Base-by-base conservation (phyloP, 2,113 vertebrate species). In the Leptobrachium ailaonicum region DNA sequence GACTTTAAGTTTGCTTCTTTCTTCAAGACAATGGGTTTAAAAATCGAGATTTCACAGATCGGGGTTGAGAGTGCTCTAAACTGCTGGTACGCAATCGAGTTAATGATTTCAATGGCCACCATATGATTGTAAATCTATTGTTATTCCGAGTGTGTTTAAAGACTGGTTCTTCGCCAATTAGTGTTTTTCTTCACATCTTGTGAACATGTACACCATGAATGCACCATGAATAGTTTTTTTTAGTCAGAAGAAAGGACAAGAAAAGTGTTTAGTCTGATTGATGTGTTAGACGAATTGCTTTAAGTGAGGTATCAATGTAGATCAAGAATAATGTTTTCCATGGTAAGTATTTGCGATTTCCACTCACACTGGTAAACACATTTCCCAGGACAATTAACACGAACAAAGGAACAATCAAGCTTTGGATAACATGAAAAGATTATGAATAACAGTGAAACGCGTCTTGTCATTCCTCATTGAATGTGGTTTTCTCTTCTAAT, bases 161-260 rank as follows among this genome's bases (percentile, higher is more conserved):
- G 92, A 89, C 90, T 92, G 90, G 90, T 90, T 92, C 92, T 84
- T 89, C 83, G 90, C 90, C 83, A 89, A 85, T 87, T 76, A 87
- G 85, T 86, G 88, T 89, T 88, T 89, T 89, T 90, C 87, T 85
- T 85, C 84, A 83, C 79, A 87, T 88, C 76, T 85, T 82, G 77
- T 82, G 85, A 78, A 83, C 63, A 87, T 88, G 85, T 88, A 84
- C 86, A 86, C 86, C 71, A 87, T 86, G 83, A 85, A 80, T 85
- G 86, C 88, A 85, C 20, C 20, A 32, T 32, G 20, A 32, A 32
- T 32, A 32, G 20, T 32, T 32, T 4, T 88, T 91, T 92, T 88
- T 88, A 88, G 86, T 83, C 91, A 88, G 89, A 91, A 91, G 84
- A 85, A 56, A 82, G 80, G 83, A 93, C 93, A 93, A 90, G 90